These are phyloP conservation scores for Limenitis arthemis DNA, from an alignment of 2,888 invertebrate genomes.

Conservation along the genomic window DNA sequence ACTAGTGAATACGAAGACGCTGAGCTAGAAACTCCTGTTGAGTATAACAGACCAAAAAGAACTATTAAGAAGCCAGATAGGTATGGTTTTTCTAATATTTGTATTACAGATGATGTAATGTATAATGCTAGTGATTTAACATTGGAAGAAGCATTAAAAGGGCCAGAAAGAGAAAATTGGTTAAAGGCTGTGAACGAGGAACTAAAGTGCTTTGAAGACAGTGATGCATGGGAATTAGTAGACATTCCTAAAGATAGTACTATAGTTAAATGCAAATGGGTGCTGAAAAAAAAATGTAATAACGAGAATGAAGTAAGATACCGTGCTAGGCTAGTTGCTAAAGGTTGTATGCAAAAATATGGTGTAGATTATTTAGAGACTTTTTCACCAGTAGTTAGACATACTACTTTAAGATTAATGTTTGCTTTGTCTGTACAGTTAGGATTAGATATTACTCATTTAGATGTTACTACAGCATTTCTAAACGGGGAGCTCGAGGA, in stretches of 20 bases:
- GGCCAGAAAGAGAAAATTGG: constrained; percentile 19
- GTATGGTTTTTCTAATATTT: constrained; percentile 9
- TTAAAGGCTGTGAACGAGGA: constrained; percentile 16
- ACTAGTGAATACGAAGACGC: background rate
- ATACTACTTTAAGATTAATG: constrained; percentile 17
- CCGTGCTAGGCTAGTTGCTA: constrained; percentile 17
- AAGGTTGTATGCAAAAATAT: constrained; percentile 15
- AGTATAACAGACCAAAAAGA: background rate
- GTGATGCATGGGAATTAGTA: constrained; percentile 19
- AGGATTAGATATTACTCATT: background rate
- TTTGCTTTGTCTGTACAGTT: constrained; percentile 17
- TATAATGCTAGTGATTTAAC: background rate
- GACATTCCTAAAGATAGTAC: background rate
- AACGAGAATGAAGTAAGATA: constrained; percentile 13
- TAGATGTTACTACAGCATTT: background rate
- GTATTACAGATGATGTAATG: background rate
- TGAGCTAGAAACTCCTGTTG: background rate
- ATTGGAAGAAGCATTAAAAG: constrained; percentile 11
- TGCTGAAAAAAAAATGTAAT: constrained; percentile 11
- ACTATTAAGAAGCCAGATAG: constrained; percentile 3
- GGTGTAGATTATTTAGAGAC: constrained; percentile 18
- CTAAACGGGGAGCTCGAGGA: constrained; percentile 2
- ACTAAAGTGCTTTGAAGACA: constrained; percentile 17
- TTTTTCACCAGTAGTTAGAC: constrained; percentile 16
- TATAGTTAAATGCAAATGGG: constrained; percentile 16